These are phyloP conservation scores for Tachypleus tridentatus DNA, from an alignment of 1,140 invertebrate genomes.

Conservation along the genomic window DNA sequence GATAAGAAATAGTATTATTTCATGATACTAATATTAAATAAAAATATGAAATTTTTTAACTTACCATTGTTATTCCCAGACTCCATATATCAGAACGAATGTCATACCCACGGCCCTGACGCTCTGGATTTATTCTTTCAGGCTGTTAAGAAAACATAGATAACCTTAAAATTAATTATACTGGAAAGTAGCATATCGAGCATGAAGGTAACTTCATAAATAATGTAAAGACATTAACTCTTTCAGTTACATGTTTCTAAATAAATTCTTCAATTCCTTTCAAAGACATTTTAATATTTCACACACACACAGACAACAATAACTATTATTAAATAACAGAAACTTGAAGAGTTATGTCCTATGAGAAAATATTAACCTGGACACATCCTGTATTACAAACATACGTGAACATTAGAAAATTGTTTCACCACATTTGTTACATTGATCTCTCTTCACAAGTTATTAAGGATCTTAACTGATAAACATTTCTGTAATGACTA, in stretches of 20 bases:
- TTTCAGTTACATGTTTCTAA: no score
- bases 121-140: constrained; percentile 78
- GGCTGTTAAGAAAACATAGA: constrained; percentile 46
- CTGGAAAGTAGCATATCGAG: neutral
- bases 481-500: neutral
- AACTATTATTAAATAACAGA: neutral
- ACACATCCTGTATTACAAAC: no score
- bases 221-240: no score
- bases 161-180: constrained; percentile 15
- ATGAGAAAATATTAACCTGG: no score
- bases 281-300: no score
- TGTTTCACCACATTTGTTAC: no score
- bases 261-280: no score
- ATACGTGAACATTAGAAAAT: no score
- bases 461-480: no score
- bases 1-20: constrained; percentile 7
- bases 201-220: neutral
- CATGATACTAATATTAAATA: neutral
- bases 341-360: no score
- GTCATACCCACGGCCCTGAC: constrained; percentile 86
- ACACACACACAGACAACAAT: neutral
- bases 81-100: constrained; percentile 99
- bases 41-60: neutral
- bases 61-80: constrained; percentile 87
- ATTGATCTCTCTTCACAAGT: no score